Evolutionary conservation across 2,797 vertebrate genomes (phyloP).

Genomic region (Typhlichthys eigenmanni): DNA sequence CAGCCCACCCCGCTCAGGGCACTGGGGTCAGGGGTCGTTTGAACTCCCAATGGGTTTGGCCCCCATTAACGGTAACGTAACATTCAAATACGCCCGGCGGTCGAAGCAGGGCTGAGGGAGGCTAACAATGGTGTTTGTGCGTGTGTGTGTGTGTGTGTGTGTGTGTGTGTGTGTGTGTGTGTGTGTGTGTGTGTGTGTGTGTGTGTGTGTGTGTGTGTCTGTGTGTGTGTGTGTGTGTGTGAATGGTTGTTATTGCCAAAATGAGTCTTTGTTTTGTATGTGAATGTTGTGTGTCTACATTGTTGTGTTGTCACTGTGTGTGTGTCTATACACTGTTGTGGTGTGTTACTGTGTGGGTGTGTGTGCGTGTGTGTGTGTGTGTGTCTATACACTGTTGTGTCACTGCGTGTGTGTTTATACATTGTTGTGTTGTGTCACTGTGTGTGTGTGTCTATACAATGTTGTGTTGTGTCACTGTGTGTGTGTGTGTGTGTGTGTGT

Average conservation of each 20-base stretch:
- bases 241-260: not conserved
- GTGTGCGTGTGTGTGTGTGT: constrained; percentile 7
- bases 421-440: too few relatives aligned
- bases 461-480: too few relatives aligned
- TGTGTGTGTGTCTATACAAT: too few relatives aligned
- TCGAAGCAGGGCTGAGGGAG: constrained; percentile 15
- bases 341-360: constrained; percentile 9
- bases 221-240: not conserved
- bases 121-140: constrained; percentile 20
- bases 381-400: not conserved
- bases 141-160: constrained; percentile 9
- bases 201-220: constrained; percentile 12
- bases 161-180: not conserved
- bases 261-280: too few relatives aligned
- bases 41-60: constrained; percentile 48
- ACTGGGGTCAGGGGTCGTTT: constrained; percentile 47
- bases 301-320: not conserved
- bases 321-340: not conserved
- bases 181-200: not conserved
- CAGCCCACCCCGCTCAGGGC: constrained; percentile 12
- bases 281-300: not conserved
- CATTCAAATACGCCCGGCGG: constrained; percentile 20
- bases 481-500: not conserved
- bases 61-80: constrained; percentile 51
- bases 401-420: constrained; percentile 5